Evolutionary conservation across 1,140 invertebrate species (phyloP), one percentile per base, ranked within the genome.

Genomic region (Solenopsis invicta): DNA sequence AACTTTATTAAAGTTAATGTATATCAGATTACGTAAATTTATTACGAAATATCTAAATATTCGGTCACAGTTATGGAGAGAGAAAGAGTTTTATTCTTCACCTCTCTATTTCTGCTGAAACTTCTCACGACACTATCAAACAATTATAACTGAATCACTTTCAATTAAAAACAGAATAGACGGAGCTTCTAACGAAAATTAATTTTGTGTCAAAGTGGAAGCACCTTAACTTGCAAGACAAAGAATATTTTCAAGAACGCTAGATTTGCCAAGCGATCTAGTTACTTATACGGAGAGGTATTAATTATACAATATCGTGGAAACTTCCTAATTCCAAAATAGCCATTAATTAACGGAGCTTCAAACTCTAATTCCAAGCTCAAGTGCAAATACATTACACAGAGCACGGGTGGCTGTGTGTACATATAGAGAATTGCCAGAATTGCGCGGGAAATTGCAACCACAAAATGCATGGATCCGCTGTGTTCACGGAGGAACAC

Each of bases 251-350:
- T 84, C 69, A 84, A 50, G 45, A 41, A 52, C 56, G 56, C 88
- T 29, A 29, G 29, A 77, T 80, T 16, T 76, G 12, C 50, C 41
- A 29, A 59, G 45, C 59, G 54, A 75, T 88, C 77, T 80, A 76
- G 64, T 84, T 86, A 78, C 77, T 89, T 84, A 87, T 72, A 86
- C 59, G 37, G 56, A 50, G 54, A 54, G 61, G 61, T 75, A 91
- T 88, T 90, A 90, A 90, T 91, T 91, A 81, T 80, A 87, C 76
- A 86, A 91, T 90, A 87, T 75, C 87, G 50, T 21, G 82, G 34
- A 61, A 87, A 91, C 89, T 91, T 91, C 84, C 89, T 91, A 90
- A 90, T 91, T 86, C 90, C 86, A 84, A 72, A 87, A 91, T 88
- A 56, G 86, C 54, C 87, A 88, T 91, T 91, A 91, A 91, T 90